phyloP scores from a whole-genome alignment of 2,797 vertebrate genomes.

The Discoglossus pictus region DNA sequence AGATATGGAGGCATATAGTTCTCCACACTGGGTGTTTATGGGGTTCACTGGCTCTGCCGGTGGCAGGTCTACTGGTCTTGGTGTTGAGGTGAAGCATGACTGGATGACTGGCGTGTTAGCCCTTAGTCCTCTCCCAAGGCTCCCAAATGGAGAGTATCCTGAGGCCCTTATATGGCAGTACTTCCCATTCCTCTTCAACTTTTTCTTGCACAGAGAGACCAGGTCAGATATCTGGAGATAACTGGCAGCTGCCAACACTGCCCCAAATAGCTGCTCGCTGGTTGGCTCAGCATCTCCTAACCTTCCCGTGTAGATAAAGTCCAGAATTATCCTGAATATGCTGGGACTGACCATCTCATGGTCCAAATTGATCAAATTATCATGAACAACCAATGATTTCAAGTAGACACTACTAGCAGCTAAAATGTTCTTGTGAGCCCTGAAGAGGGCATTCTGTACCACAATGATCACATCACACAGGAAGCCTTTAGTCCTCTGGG shows the following conservation, averaged over 20 bases:
- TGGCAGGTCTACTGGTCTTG: conserved; percentile 60
- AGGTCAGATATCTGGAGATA: conserved; percentile 97
- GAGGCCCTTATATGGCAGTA: conserved; percentile 86
- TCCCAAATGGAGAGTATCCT: conserved; percentile 71
- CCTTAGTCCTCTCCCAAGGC: conserved; percentile 78
- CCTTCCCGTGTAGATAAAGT: conserved; percentile 98
- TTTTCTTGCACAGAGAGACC: conserved; percentile 97
- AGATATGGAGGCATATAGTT: conserved; percentile 84
- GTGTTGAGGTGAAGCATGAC: conserved; percentile 77
- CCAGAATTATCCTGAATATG: conserved; percentile 95
- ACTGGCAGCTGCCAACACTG: conserved; percentile 93
- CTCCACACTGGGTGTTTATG: conserved; percentile 84
- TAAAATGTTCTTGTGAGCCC: conserved; percentile 98
- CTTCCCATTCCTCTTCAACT: conserved; percentile 90
- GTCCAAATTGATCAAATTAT: conserved; percentile 98
- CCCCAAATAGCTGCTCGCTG: conserved; percentile 87
- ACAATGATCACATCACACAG: conserved; percentile 99
- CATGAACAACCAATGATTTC: conserved; percentile 97
- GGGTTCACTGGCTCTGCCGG: conserved; percentile 62
- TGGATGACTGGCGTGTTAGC: conserved; percentile 93
- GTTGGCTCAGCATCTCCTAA: conserved; percentile 84
- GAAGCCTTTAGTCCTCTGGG: conserved; percentile 97
- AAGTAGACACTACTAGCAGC: conserved; percentile 99
- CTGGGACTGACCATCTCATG: conserved; percentile 99
- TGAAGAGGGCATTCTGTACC: conserved; percentile 98